Conservation (phyloP, 1,140 invertebrate species). For the Pseudachorutes palmiensis region DNA sequence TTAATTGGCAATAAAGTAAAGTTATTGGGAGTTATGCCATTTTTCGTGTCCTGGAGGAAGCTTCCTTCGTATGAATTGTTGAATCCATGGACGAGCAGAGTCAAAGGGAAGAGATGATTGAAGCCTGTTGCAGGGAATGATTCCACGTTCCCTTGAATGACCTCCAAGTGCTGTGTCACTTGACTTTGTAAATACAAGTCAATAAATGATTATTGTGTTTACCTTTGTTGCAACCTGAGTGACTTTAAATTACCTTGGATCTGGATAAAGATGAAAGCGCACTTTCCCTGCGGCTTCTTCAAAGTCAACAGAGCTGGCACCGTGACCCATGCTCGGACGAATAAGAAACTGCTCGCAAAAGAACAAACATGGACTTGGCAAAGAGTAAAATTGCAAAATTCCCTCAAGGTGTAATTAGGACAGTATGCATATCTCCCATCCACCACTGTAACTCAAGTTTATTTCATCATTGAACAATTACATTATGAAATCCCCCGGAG, state of each 20-base stretch:
- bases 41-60: slow-evolving; percentile 5
- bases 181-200: neutral
- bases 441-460: too few relatives aligned
- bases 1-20: neutral
- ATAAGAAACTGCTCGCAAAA: too few relatives aligned
- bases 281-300: neutral
- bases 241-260: neutral
- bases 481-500: too few relatives aligned
- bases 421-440: too few relatives aligned
- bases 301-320: neutral
- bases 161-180: neutral
- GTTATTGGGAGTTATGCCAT: neutral
- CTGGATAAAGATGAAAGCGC: neutral
- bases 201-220: neutral
- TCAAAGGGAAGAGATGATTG: neutral
- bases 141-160: neutral
- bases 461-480: too few relatives aligned
- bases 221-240: neutral
- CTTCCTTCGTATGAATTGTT: neutral
- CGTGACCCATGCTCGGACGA: neutral
- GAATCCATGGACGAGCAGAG: slow-evolving; percentile 1
- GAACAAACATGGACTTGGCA: too few relatives aligned
- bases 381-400: too few relatives aligned
- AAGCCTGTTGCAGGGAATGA: neutral
- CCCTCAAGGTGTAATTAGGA: too few relatives aligned